Conservation (phyloP, 2,888 invertebrate species). For the Drosophila fulvimacula region DNA sequence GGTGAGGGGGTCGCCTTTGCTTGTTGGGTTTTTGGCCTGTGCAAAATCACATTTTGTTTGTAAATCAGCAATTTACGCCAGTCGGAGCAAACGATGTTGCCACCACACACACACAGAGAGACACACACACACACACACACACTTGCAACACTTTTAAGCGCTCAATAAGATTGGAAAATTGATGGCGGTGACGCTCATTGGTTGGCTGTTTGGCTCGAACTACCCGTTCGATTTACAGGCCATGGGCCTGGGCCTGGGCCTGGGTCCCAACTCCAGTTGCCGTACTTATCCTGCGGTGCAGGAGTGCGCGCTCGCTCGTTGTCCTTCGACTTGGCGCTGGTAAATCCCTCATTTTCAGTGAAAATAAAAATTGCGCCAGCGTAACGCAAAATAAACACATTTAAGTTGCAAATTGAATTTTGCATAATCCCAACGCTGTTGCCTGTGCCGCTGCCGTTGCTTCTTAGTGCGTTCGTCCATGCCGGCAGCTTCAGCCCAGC, state of each 20-base stretch:
- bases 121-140: slow-evolving; percentile 18
- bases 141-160: slow-evolving; percentile 63
- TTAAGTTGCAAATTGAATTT: slow-evolving; percentile 84
- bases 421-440: slow-evolving; percentile 74
- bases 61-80: slow-evolving; percentile 79
- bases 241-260: neutral
- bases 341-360: slow-evolving; percentile 80
- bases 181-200: slow-evolving; percentile 72
- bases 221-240: slow-evolving; percentile 42
- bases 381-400: slow-evolving; percentile 84
- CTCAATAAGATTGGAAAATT: slow-evolving; percentile 83
- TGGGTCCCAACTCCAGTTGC: slow-evolving; percentile 5
- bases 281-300: slow-evolving; percentile 18
- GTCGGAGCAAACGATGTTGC: slow-evolving; percentile 58
- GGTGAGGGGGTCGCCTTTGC: slow-evolving; percentile 3
- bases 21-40: slow-evolving; percentile 31
- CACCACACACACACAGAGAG: slow-evolving; percentile 27
- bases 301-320: slow-evolving; percentile 4
- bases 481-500: neutral
- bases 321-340: slow-evolving; percentile 27
- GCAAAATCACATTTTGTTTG: slow-evolving; percentile 80
- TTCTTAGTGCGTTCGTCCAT: slow-evolving; percentile 36
- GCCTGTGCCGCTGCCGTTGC: slow-evolving; percentile 20
- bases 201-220: slow-evolving; percentile 37
- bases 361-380: slow-evolving; percentile 80